phyloP scores from a whole-genome alignment of 2,888 invertebrate genomes.

The Junonia oenone region DNA sequence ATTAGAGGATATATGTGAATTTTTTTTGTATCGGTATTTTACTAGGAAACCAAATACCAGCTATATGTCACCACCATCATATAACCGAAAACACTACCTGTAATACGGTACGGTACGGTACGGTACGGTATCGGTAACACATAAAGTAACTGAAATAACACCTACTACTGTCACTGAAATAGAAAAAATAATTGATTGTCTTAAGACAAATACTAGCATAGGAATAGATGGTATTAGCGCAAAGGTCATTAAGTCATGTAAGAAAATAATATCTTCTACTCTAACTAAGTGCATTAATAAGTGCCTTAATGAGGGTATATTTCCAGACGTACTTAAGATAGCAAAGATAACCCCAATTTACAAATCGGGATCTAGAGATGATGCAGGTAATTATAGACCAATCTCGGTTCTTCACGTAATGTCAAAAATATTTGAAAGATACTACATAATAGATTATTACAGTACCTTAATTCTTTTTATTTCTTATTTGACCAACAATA shows the following conservation, averaged over 20 bases:
- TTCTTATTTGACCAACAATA: slow-evolving; percentile 1
- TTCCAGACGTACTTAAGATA: not conserved
- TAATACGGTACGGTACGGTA: no score
- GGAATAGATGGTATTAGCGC: not conserved
- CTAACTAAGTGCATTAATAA: not conserved
- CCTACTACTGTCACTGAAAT: not conserved
- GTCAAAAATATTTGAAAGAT: slow-evolving; percentile 4
- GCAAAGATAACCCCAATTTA: slow-evolving; percentile 2
- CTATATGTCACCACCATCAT: not conserved
- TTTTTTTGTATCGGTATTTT: no score
- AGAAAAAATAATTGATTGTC: not conserved
- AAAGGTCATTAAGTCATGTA: not conserved
- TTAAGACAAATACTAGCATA: not conserved
- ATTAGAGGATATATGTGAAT: no score
- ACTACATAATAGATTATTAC: not conserved
- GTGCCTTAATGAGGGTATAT: not conserved
- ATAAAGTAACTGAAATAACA: not conserved
- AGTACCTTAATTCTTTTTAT: not conserved
- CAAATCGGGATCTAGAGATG: slow-evolving; percentile 1
- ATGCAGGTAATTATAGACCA: slow-evolving; percentile 7
- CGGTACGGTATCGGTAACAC: no score
- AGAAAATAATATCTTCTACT: not conserved
- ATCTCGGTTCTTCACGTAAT: slow-evolving; percentile 2
- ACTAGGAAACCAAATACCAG: no score
- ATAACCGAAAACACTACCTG: not conserved